Conservation (phyloP, 2,888 invertebrate genomes). For the Caenorhabditis angaria region DNA sequence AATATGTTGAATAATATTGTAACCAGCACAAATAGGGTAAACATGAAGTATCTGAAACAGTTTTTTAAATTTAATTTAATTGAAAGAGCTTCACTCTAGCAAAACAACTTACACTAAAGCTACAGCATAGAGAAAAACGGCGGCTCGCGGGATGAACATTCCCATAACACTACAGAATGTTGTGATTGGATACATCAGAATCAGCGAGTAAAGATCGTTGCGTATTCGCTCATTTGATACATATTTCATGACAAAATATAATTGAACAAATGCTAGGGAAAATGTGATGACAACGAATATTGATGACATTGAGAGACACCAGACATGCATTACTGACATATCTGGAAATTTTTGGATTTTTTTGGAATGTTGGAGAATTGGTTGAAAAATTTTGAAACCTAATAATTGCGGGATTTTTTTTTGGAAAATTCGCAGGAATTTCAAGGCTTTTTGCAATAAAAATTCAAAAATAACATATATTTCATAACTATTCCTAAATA, state of each 20-base stretch:
- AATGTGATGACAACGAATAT: constrained; percentile 58
- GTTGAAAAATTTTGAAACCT: too few species aligned
- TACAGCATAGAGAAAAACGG: constrained; percentile 67
- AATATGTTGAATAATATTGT: constrained; percentile 68
- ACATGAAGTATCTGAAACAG: constrained; percentile 67
- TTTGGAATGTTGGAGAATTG: too few species aligned
- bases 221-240: constrained; percentile 67
- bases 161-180: constrained; percentile 64
- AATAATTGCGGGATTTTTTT: too few species aligned
- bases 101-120: constrained; percentile 62
- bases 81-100: too few species aligned
- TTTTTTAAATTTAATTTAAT: too few species aligned
- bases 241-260: constrained; percentile 65
- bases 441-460: constrained; percentile 7
- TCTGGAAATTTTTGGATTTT: constrained; percentile 45
- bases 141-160: constrained; percentile 69
- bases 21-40: constrained; percentile 69
- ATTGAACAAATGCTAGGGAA: constrained; percentile 59
- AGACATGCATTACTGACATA: constrained; percentile 59
- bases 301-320: constrained; percentile 54
- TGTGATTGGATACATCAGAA: constrained; percentile 68
- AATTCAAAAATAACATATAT: neutral
- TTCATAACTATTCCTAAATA: too few species aligned
- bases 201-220: constrained; percentile 67
- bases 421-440: too few species aligned